These are phyloP conservation scores for Cheilosia soror DNA, from an alignment of 2,888 invertebrate species.

Conservation along the genomic window DNA sequence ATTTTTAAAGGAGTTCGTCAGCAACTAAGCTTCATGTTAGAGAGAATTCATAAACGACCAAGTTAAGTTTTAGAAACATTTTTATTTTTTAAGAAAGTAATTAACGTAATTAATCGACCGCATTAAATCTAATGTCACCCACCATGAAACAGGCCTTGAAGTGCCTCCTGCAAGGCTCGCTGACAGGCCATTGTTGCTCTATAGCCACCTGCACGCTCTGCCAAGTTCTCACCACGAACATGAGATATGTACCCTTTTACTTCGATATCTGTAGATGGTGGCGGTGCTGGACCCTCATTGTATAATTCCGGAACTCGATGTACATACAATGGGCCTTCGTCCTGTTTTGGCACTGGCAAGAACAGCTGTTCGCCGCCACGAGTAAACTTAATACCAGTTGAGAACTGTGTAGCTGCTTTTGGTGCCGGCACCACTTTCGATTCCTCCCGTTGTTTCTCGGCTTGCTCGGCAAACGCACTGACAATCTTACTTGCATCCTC, in stretches of 20 bases:
- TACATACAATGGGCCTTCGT: conserved; percentile 90
- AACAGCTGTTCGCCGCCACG: conserved; percentile 87
- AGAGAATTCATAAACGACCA: not conserved
- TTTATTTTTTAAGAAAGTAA: conserved; percentile 13
- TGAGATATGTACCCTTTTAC: conserved; percentile 89
- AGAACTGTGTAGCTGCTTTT: conserved; percentile 88
- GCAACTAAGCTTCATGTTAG: too few species aligned
- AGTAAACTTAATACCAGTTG: conserved; percentile 93
- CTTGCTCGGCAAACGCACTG: conserved; percentile 90
- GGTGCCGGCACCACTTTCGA: conserved; percentile 82
- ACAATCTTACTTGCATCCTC: conserved; percentile 95
- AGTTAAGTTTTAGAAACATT: conserved; percentile 29
- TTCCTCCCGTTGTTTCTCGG: conserved; percentile 88
- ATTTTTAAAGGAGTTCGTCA: too few species aligned
- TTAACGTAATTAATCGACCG: not conserved
- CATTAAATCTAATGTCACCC: conserved; percentile 34
- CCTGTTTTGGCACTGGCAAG: conserved; percentile 88
- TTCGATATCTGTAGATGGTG: conserved; percentile 87
- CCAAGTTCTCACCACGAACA: conserved; percentile 89
- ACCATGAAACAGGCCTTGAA: conserved; percentile 87
- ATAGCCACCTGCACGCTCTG: conserved; percentile 95
- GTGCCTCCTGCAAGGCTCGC: conserved; percentile 94
- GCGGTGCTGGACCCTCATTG: conserved; percentile 90
- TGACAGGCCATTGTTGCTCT: conserved; percentile 92
- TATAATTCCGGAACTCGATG: conserved; percentile 87